Evolutionary conservation across 2,888 invertebrate species (phyloP).

Genomic region (Sminthurides aquaticus): DNA sequence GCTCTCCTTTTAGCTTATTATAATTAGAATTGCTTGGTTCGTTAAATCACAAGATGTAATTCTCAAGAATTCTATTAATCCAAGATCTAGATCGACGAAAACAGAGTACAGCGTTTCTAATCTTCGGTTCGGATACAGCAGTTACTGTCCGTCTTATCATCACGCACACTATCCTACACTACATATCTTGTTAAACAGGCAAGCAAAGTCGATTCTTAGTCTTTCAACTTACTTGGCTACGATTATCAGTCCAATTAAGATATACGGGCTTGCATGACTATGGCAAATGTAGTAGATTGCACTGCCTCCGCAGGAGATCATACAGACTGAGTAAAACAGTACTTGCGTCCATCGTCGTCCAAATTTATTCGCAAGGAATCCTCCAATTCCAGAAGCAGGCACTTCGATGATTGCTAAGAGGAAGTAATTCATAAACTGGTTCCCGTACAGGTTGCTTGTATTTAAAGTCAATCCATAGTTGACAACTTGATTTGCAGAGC

Average conservation of each 20-base stretch:
- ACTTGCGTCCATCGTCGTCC: conserved; percentile 51
- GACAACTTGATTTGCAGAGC: background rate
- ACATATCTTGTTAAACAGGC: too few relatives aligned
- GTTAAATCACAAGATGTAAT: background rate
- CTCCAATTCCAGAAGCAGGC: conserved; percentile 44
- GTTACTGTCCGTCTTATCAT: too few relatives aligned
- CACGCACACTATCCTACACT: too few relatives aligned
- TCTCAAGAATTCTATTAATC: background rate
- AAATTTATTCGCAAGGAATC: background rate
- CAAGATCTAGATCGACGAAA: too few relatives aligned
- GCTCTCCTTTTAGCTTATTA: too few relatives aligned
- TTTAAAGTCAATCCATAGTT: conserved; percentile 3
- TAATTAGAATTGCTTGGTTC: too few relatives aligned
- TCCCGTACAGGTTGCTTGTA: conserved; percentile 1
- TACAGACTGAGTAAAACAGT: conserved; percentile 48
- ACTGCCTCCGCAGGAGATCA: conserved; percentile 47
- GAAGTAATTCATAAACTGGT: conserved; percentile 10
- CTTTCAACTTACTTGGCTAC: conserved; percentile 11
- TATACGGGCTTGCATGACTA: background rate
- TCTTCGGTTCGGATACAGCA: too few relatives aligned
- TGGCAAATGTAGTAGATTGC: conserved; percentile 8
- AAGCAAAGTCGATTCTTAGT: too few relatives aligned
- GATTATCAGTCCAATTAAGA: conserved; percentile 2
- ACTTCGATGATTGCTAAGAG: background rate
- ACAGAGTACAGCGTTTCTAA: too few relatives aligned